Evolutionary conservation across 2,888 invertebrate genomes (phyloP).

Genomic region (Clistopyga incitator): DNA sequence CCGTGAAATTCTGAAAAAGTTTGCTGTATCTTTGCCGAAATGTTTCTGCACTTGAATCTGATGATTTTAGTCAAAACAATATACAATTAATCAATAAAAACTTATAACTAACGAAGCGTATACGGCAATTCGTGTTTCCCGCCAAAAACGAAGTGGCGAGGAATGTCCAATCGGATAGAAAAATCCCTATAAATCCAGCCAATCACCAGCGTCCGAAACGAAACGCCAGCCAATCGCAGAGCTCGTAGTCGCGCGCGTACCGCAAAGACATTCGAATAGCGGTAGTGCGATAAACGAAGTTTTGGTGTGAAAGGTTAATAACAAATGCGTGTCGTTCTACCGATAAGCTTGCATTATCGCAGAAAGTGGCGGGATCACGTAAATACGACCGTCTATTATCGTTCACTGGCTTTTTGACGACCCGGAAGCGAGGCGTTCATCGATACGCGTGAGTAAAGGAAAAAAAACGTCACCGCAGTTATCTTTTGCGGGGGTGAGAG

Average conservation of each 20-base stretch:
- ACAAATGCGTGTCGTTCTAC: conserved; percentile 1
- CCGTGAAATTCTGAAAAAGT: too few species aligned
- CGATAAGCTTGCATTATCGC: background rate
- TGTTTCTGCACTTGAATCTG: too few species aligned
- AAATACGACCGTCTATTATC: background rate
- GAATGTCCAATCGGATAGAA: background rate
- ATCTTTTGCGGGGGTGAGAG: background rate
- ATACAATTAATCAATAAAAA: too few species aligned
- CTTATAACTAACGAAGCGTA: too few species aligned
- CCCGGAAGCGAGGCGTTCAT: background rate
- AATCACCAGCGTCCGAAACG: background rate
- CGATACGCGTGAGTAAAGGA: conserved; percentile 20
- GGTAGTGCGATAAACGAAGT: background rate
- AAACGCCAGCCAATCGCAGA: background rate
- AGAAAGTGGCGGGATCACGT: background rate
- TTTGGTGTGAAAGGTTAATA: background rate
- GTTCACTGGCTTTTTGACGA: background rate
- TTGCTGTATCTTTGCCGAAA: too few species aligned
- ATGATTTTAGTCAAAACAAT: too few species aligned
- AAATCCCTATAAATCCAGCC: background rate
- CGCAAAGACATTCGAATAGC: background rate
- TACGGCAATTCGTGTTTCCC: too few species aligned
- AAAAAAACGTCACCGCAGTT: background rate
- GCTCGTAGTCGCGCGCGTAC: background rate
- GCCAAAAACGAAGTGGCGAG: background rate